Percentiles rank a stretch among this genome's conserved stretches.
phyloP scores from a whole-genome alignment of 37 sponge, comb jelly and placozoan species.

The Theonella swinhoei region DNA sequence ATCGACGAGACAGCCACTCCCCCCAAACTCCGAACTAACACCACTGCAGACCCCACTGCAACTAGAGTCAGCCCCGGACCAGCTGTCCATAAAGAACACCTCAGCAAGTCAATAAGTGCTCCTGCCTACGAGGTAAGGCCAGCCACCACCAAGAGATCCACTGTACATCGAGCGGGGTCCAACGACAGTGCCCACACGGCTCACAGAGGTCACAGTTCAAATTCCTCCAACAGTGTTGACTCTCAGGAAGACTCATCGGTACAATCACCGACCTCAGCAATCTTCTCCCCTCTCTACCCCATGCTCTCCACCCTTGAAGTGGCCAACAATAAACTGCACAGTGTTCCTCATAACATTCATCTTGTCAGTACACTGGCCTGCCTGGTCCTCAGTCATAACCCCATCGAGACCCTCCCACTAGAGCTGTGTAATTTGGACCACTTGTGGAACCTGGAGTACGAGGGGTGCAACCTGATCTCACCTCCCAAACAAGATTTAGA shows the following conservation, averaged over 20 bases:
- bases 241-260: neutral
- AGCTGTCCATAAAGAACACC: neutral
- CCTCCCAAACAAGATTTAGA: constrained; percentile 70
- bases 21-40: too few relatives aligned
- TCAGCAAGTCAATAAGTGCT: neutral
- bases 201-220: neutral
- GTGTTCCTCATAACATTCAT: constrained; percentile 65
- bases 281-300: constrained; percentile 65
- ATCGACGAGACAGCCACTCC: constrained; percentile 16
- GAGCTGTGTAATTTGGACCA: constrained; percentile 78
- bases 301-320: constrained; percentile 73
- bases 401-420: constrained; percentile 75
- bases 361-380: constrained; percentile 47
- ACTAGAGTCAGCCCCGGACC: neutral
- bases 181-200: neutral
- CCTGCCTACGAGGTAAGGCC: neutral
- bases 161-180: neutral
- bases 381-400: constrained; percentile 74
- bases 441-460: constrained; percentile 82
- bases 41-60: neutral
- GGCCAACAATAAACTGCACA: constrained; percentile 44
- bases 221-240: constrained; percentile 24
- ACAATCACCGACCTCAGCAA: neutral
- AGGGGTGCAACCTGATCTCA: constrained; percentile 63
- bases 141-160: neutral